Percentiles rank a stretch among this genome's conserved stretches.
Conservation (phyloP, 2,797 vertebrate genomes). For the Mormyrus proboscirostris region DNA sequence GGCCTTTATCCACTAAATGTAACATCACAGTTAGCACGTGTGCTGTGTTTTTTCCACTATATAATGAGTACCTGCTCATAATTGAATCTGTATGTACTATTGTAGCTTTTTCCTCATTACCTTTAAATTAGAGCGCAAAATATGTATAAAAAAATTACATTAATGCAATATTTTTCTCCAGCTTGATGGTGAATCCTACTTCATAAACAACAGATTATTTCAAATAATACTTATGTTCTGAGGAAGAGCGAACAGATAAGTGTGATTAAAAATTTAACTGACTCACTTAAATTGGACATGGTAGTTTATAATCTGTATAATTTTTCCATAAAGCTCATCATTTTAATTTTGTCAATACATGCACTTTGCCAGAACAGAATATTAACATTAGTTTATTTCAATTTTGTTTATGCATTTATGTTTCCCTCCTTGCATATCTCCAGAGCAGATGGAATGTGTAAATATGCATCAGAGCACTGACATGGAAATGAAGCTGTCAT, state of each 20-base stretch:
- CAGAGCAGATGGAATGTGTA: constrained; percentile 49
- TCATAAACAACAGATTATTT: background rate
- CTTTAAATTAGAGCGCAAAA: background rate
- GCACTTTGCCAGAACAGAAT: constrained; percentile 10
- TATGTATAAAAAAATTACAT: background rate
- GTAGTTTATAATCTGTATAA: background rate
- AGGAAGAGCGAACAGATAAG: background rate
- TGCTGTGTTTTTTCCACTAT: background rate
- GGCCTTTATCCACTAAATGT: background rate
- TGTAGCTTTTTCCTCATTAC: background rate
- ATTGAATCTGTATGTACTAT: background rate
- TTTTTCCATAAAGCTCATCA: constrained; percentile 7
- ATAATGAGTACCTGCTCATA: background rate
- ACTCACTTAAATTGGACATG: background rate
- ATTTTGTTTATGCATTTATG: constrained; percentile 35
- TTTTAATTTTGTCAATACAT: constrained; percentile 4
- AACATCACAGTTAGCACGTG: background rate
- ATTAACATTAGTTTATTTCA: constrained; percentile 6
- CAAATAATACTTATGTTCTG: background rate
- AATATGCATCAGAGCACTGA: constrained; percentile 50
- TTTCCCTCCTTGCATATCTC: constrained; percentile 26
- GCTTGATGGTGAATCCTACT: background rate
- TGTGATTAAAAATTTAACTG: background rate
- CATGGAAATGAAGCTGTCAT: constrained; percentile 46
- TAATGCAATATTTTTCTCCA: background rate